Evolutionary conservation across 2,113 vertebrate genomes (phyloP), one percentile per base, ranked within the genome.

Genomic region (Chitala chitala): DNA sequence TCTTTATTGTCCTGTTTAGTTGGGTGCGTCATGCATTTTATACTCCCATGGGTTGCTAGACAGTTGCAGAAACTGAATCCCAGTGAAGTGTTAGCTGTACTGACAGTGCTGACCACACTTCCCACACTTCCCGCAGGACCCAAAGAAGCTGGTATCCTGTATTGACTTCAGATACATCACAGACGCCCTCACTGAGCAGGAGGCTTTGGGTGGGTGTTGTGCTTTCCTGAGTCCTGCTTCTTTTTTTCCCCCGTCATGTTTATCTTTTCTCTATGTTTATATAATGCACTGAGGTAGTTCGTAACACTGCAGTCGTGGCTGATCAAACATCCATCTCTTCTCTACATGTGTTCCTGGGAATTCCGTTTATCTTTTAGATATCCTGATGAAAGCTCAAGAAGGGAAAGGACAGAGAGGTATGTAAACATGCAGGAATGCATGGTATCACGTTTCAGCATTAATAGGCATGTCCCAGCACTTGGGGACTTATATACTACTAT

Each of bases 91-190:
- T 3, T 2, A 22, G n/a, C 13, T 36, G n/a, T 12, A 20, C 13
- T 5, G 44, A 8, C 36, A 33, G n/a, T 70, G 2, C 53, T 20
- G 0, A 58, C 5, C 64, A 24, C 22, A 36, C 73, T 10, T 71
- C 8, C 5, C 64, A 24, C 22, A 36, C 73, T 10, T 71, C 8
- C 42, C 76, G 71, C 79, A 93, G 91, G 88, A 89, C 51, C 87
- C 91, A 4, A 81, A 81, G 76, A 79, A 73, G 76, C 82, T 93
- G 24, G 70, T 92, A 26, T 92, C 88, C 36, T 94, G 90, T 82
- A 87, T 93, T 20, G 90, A 95, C 86, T 94, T 94, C 81, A 89
- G 91, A 81, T 94, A 90, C 53, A 91, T 93, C 88, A 92, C 83
- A 0, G 87, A 92, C 29, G 87, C 84, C 13, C 80, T 93, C 1